phyloP scores from a whole-genome alignment of 2,113 vertebrate species.

The Mola mola region DNA sequence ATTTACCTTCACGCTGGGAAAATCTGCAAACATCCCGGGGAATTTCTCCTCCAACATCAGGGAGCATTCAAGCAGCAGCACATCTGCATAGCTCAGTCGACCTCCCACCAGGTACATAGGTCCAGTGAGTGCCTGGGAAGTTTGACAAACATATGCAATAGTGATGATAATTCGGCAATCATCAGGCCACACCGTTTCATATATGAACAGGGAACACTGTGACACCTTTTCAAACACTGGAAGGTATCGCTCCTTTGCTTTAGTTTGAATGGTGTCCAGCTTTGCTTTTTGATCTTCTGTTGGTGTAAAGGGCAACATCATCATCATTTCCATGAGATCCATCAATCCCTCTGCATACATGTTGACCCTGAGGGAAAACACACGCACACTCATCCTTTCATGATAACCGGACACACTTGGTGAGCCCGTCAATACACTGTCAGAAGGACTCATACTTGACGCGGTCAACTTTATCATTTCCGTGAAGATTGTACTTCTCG shows the following conservation, averaged over 20 bases:
- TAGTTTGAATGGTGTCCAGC: slow-evolving; percentile 75
- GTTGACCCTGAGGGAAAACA: slow-evolving; percentile 82
- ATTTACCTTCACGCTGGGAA: slow-evolving; percentile 86
- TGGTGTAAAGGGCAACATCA: slow-evolving; percentile 78
- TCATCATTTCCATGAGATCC: slow-evolving; percentile 86
- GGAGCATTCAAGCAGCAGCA: slow-evolving; percentile 87
- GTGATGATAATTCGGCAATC: neutral
- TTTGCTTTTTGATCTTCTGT: slow-evolving; percentile 71
- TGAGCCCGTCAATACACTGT: too few species aligned
- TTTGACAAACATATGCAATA: neutral
- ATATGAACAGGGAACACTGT: too few species aligned
- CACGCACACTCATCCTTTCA: neutral
- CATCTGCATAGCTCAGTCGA: slow-evolving; percentile 86
- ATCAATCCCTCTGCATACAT: slow-evolving; percentile 87
- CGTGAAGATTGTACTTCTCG: slow-evolving; percentile 89
- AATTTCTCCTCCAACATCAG: slow-evolving; percentile 87
- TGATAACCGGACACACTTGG: neutral
- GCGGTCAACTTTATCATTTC: slow-evolving; percentile 87
- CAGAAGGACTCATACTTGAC: slow-evolving; percentile 76
- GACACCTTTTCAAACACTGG: slow-evolving; percentile 90
- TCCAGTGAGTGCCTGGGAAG: slow-evolving; percentile 80
- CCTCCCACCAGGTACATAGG: slow-evolving; percentile 87
- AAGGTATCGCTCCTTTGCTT: slow-evolving; percentile 83
- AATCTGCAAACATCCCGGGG: slow-evolving; percentile 78
- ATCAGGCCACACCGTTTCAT: neutral